Percentiles rank a stretch among this genome's conserved stretches.
phyloP scores from a whole-genome alignment of 2,797 vertebrate genomes.

The Acanthiza pusilla region DNA sequence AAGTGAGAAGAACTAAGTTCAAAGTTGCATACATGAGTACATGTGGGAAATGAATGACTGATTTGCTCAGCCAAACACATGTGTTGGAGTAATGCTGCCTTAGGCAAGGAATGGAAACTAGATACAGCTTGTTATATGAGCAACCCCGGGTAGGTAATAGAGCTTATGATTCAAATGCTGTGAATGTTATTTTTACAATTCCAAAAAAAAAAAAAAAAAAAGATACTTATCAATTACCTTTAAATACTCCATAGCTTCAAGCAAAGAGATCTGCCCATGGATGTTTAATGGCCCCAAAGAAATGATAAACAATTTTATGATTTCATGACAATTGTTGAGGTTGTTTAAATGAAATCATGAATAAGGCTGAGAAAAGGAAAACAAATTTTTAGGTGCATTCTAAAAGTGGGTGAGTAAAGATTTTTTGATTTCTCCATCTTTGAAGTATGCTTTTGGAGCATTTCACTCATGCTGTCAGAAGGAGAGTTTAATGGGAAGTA shows the following conservation, averaged over 20 bases:
- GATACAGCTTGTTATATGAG: neutral
- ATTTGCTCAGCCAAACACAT: neutral
- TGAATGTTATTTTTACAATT: neutral
- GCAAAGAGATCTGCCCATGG: neutral
- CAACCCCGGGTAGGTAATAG: neutral
- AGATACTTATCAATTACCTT: neutral
- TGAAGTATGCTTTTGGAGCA: neutral
- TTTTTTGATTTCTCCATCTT: neutral
- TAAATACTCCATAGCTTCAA: neutral
- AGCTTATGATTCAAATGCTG: neutral
- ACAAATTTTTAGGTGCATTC: neutral
- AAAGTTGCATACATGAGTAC: neutral
- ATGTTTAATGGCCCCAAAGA: neutral
- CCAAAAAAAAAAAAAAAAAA: neutral
- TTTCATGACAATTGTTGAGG: neutral
- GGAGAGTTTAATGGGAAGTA: neutral
- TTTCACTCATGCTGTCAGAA: neutral
- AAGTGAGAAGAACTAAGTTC: neutral
- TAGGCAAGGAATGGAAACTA: neutral
- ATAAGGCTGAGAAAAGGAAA: neutral
- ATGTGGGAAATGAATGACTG: neutral
- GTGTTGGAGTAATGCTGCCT: neutral
- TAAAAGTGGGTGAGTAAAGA: neutral
- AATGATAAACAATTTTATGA: neutral
- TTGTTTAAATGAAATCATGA: neutral